Conservation (phyloP, 2,888 invertebrate species). For the Mongoloraphidia duomilia region DNA sequence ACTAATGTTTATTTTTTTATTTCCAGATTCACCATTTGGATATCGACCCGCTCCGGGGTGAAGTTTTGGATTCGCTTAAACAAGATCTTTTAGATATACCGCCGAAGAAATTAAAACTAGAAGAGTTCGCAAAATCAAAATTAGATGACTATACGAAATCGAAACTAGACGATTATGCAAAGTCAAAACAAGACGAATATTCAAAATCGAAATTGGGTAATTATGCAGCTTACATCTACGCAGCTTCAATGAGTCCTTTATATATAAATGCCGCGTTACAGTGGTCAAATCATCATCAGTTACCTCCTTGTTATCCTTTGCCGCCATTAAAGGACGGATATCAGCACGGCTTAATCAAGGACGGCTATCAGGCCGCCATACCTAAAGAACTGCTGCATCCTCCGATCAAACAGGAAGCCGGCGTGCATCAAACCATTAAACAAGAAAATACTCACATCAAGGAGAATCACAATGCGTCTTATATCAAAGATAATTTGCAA, state of each 20-base stretch:
- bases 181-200: too few species aligned
- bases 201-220: constrained; percentile 46
- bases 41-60: too few species aligned
- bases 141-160: too few species aligned
- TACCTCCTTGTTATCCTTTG: constrained; percentile 9
- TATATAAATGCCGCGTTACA: constrained; percentile 28
- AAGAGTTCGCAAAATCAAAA: too few species aligned
- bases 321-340: constrained; percentile 19
- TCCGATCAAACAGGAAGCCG: constrained; percentile 4
- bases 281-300: constrained; percentile 24
- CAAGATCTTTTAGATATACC: too few species aligned
- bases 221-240: constrained; percentile 31
- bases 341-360: constrained; percentile 23
- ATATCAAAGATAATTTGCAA: too few species aligned
- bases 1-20: too few species aligned
- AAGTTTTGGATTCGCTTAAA: too few species aligned
- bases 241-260: constrained; percentile 26
- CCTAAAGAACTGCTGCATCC: not conserved
- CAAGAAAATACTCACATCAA: constrained; percentile 1
- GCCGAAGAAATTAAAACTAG: too few species aligned
- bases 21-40: too few species aligned
- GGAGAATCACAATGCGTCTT: not conserved
- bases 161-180: too few species aligned
- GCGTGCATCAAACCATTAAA: not conserved
- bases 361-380: not conserved